Conservation (phyloP, 2,113 vertebrate genomes). For the Rhegmatorhina hoffmannsi region DNA sequence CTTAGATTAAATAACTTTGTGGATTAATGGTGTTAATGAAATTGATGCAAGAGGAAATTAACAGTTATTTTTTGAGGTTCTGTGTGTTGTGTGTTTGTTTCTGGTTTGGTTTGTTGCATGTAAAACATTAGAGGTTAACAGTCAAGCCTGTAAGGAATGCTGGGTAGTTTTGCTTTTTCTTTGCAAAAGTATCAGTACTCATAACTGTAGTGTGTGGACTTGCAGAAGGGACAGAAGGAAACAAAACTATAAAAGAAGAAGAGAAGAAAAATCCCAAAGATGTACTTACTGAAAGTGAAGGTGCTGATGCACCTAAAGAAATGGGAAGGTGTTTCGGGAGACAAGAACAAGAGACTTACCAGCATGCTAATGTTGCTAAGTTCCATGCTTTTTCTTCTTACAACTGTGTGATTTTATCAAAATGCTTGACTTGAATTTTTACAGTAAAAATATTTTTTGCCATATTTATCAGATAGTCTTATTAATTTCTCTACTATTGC, state of each 20-base stretch:
- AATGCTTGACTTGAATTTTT: neutral
- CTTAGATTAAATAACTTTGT: neutral
- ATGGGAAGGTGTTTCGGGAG: neutral
- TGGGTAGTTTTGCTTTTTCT: neutral
- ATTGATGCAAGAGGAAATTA: neutral
- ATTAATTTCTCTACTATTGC: neutral
- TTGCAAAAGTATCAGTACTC: neutral
- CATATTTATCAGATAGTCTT: neutral
- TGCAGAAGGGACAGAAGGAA: neutral
- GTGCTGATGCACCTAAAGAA: neutral
- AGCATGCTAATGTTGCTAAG: neutral
- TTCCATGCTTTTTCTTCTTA: neutral
- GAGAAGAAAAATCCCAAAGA: neutral
- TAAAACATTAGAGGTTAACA: neutral
- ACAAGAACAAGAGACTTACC: neutral
- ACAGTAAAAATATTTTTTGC: neutral
- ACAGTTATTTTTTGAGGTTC: neutral
- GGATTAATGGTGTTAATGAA: neutral
- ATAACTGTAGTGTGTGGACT: neutral
- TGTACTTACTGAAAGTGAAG: neutral
- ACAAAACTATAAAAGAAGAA: neutral
- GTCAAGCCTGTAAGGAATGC: neutral
- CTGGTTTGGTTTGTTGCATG: neutral
- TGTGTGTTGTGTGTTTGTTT: accelerated
- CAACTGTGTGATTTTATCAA: neutral